Evolutionary conservation across 1,140 invertebrate species (phyloP).

Genomic region (Hyposmocoma kahamanoa): DNA sequence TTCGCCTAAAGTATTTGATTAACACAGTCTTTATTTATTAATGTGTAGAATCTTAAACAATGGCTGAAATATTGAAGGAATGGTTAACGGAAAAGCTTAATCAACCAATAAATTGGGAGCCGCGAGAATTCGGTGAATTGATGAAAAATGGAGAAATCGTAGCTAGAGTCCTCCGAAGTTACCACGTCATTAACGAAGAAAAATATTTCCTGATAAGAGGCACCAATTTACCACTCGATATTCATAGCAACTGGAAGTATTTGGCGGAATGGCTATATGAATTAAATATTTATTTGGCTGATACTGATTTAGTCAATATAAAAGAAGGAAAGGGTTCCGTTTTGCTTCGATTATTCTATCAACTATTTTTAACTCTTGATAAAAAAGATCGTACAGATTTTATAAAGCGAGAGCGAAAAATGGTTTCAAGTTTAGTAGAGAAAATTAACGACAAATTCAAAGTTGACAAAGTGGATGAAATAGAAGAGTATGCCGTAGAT

Average conservation of each 20-base stretch:
- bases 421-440: conserved; percentile 47
- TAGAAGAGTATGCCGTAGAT: conserved; percentile 38
- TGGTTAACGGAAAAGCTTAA: conserved; percentile 55
- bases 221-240: conserved; percentile 55
- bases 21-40: too few relatives aligned
- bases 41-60: too few relatives aligned
- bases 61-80: conserved; percentile 65
- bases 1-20: too few relatives aligned
- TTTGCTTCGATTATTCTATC: conserved; percentile 74
- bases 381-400: conserved; percentile 73
- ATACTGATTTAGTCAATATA: conserved; percentile 67
- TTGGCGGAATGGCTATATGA: conserved; percentile 68
- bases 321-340: conserved; percentile 67
- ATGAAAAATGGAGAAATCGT: conserved; percentile 61
- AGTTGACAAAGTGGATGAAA: conserved; percentile 34
- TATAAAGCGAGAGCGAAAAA: conserved; percentile 67
- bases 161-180: conserved; percentile 45
- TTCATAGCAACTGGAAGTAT: conserved; percentile 70
- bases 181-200: conserved; percentile 55
- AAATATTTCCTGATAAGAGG: conserved; percentile 46
- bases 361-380: conserved; percentile 75
- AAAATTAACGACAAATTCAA: conserved; percentile 58
- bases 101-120: conserved; percentile 46
- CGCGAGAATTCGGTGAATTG: conserved; percentile 52
- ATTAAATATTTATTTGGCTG: conserved; percentile 64